Base-by-base conservation (phyloP, 2,888 invertebrate species). In the Mimachlamys varia region DNA sequence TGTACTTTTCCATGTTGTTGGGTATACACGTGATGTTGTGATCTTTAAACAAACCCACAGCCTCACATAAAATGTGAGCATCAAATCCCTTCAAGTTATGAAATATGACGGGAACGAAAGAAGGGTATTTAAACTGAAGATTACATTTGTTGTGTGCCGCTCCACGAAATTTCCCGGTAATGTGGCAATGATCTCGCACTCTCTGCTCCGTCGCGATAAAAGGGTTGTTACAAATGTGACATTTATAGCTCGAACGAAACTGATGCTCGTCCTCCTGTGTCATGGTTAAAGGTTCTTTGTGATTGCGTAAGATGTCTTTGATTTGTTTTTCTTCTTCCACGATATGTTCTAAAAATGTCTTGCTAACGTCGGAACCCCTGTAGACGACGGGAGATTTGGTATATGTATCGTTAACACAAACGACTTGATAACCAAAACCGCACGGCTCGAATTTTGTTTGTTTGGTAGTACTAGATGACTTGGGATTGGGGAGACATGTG, bases 1-100 rank as follows among this genome's bases (percentile, higher is more conserved):
- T n/a, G n/a, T n/a, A n/a, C n/a, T 2, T 53, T 53, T 53, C 53
- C 53, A 37, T 88, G 22, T 49, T 94, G 88, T 93, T 92, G n/a
- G 94, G 92, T 89, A 94, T 93, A 50, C 93, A 92, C 13, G 87
- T 88, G 44, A 93, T 91, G 19, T 88, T 87, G 27, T 87, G 88
- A 5, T 88, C 90, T 89, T 91, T 92, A 19, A 87, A 89, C 88
- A 89, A 88, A 19, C 91, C 91, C 27, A 89, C 50, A 89, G 62
- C 49, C 87, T 91, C 89, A 55, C 76, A 87, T 27, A 92, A 50
- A 17, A 91, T 38, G 62, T 92, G 92, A 22, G 89, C 53, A 76
- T 92, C 92, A 76, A 90, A 92, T n/a, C 91, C 90, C 19, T 90
- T 38, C 13, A 92, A 50, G 88, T 92, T 92, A 37, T 92, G 92